Conservation (phyloP, 2,113 vertebrate genomes). For the Ranitomeya imitator region DNA sequence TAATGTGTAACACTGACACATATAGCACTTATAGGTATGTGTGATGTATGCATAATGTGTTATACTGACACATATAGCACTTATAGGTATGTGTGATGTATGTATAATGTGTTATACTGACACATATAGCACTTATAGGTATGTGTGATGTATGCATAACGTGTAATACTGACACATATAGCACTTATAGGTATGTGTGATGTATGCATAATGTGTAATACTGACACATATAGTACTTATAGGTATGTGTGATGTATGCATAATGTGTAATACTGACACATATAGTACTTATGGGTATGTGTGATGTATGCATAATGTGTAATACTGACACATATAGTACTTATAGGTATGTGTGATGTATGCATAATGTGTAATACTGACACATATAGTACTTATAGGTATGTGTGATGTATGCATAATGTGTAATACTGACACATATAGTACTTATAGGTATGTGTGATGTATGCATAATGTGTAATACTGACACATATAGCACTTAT, state of each 20-base stretch:
- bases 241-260: too few species aligned
- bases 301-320: too few species aligned
- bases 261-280: too few species aligned
- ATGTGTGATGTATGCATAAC: background rate
- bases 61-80: background rate
- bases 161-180: background rate
- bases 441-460: too few species aligned
- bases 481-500: too few species aligned
- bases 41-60: background rate
- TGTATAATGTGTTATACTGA: too few species aligned
- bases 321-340: background rate
- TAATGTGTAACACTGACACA: too few species aligned
- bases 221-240: background rate
- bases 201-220: background rate
- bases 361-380: too few species aligned
- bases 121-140: background rate
- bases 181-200: background rate
- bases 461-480: too few species aligned
- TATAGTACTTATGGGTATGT: too few species aligned
- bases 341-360: background rate
- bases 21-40: background rate
- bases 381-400: background rate
- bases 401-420: background rate
- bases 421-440: too few species aligned
- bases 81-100: background rate